Base-by-base conservation (phyloP, 2,888 invertebrate genomes). In the Cinara cedri region DNA sequence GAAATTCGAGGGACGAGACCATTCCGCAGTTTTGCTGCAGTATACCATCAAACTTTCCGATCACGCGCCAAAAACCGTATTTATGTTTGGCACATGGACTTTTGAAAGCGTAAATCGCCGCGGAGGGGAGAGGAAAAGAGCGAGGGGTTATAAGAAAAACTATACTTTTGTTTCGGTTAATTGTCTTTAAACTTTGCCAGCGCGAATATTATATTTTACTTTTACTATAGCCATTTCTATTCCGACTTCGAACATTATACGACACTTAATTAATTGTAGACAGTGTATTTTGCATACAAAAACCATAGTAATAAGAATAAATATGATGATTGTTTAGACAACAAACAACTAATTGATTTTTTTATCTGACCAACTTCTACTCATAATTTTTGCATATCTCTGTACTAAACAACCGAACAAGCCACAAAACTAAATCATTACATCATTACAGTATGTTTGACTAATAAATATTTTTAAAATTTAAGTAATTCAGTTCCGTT, bases 51-150 rank as follows among this genome's bases (percentile, higher is more conserved):
- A 78, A 78, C 78, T 78, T 78, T 78, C 78, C 78, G 78, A 78
- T 78, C 78, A 78, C 78, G 78, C 78, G 78, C 78, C 78, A 78
- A 78, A 78, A 78, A 78, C 78, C 42, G 78, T 78, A 60, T 78
- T 78, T 78, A 78, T 70, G 78, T 78, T 68, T 21, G 60, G 76
- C 76, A 66, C 76, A 76, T 65, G 76, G 68, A 76, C 76, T 66
- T 76, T 76, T 57, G 65, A 46, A 76, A 68, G 44, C 55, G 3
- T 21, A 49, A 34, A 46, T 21, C 55, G 21, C 10, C 62, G 16
- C 74, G 19, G 19, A 57, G 78, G 66, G 60, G 68, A 60, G 6
- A 42, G 49, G 26, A 46, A 60, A 70, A 70, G 68, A 34, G 46
- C 2, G 3, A 1, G 76, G 65, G 16, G 65, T 68, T 21, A 68